Evolutionary conservation across 2,113 vertebrate species (phyloP).

Genomic region (Dasypus novemcinctus): DNA sequence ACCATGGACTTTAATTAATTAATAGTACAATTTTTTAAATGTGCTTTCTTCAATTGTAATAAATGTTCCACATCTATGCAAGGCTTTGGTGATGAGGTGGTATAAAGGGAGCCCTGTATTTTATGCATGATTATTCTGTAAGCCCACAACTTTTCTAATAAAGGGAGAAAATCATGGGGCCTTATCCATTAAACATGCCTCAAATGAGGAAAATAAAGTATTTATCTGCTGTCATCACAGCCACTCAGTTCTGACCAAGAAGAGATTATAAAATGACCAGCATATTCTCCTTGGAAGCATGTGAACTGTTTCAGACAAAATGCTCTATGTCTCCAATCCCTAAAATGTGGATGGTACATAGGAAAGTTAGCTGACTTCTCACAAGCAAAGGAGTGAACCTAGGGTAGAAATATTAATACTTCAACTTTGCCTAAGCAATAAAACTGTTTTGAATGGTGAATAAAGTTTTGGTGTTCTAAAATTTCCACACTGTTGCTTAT

Average conservation of each 20-base stretch:
- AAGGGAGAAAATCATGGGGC: neutral
- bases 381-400: neutral
- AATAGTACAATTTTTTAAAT: too few relatives aligned
- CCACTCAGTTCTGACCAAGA: neutral
- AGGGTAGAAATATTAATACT: neutral
- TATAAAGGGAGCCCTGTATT: too few relatives aligned
- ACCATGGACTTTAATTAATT: too few relatives aligned
- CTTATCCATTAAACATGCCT: neutral
- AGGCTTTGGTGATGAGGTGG: too few relatives aligned
- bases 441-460: neutral
- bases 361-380: neutral
- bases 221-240: neutral
- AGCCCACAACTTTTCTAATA: too few relatives aligned
- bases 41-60: too few relatives aligned
- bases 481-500: neutral
- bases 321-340: neutral
- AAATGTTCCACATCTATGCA: too few relatives aligned
- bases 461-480: neutral
- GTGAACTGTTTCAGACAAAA: neutral
- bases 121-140: too few relatives aligned
- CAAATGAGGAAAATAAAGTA: neutral
- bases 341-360: neutral
- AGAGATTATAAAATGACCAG: neutral
- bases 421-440: neutral
- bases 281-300: neutral